These are phyloP conservation scores for Ips nitidus DNA, from an alignment of 1,140 invertebrate genomes.

Conservation along the genomic window DNA sequence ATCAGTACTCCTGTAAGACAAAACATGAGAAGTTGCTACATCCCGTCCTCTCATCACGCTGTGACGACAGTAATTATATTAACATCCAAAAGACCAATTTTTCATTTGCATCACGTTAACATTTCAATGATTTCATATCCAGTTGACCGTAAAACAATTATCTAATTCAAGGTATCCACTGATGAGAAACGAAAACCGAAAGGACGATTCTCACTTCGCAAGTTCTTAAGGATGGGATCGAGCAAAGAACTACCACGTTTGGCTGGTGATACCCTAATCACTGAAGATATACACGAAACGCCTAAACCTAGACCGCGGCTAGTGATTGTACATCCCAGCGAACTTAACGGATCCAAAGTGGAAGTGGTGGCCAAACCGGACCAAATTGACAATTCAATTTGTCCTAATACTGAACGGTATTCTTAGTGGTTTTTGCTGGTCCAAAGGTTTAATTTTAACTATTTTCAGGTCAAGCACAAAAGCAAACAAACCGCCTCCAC, in stretches of 20 bases:
- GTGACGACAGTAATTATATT: no score
- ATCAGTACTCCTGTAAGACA: no score
- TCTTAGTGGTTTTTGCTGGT: neutral
- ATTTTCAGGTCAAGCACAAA: neutral
- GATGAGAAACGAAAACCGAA: slow-evolving; percentile 67
- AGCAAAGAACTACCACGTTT: slow-evolving; percentile 65
- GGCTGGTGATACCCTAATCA: slow-evolving; percentile 46
- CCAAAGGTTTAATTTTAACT: neutral
- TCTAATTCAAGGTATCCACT: slow-evolving; percentile 11
- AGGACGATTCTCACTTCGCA: slow-evolving; percentile 77
- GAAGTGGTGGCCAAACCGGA: slow-evolving; percentile 66
- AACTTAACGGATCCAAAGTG: slow-evolving; percentile 75
- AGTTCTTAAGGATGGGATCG: slow-evolving; percentile 74
- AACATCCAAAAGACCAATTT: no score
- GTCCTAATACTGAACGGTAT: slow-evolving; percentile 44
- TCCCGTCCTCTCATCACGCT: no score
- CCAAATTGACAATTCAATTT: slow-evolving; percentile 51
- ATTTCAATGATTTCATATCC: no score
- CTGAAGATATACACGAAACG: slow-evolving; percentile 54
- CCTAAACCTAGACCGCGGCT: slow-evolving; percentile 54
- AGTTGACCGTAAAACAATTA: neutral
- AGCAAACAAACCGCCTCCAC: slow-evolving; percentile 52
- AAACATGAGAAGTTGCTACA: no score
- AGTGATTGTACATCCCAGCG: slow-evolving; percentile 85
- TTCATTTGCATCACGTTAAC: no score